Base-by-base conservation (phyloP, 2,888 invertebrate species). In the Emmelina monodactyla region DNA sequence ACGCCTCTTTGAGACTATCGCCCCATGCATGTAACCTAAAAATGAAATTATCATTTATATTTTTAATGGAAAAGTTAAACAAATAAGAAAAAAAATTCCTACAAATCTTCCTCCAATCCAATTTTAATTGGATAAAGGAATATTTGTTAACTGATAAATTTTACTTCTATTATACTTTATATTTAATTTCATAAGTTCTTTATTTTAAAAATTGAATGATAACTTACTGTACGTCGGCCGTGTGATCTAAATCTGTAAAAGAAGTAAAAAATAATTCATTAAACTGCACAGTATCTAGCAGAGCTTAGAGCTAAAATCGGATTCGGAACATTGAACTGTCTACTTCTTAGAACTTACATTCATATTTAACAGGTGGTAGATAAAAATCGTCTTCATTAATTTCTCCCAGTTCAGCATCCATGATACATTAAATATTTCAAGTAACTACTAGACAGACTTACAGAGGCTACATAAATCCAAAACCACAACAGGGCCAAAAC, bases 221-320 rank as follows among this genome's bases (percentile, higher is more conserved):
- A n/a, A 89, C 93, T 89, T 83, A 95, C 92, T 98, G 98, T n/a
- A 98, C 93, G 80, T 98, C 98, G 12, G 98, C 97, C 16, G 97
- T 96, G 63, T 98, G 97, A 61, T 98, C 98, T 64, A 98, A 81
- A 85, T 93, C 94, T 94, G 81, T 42, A 85, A 59, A 39, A 40
- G n/a, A 45, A 42, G 12, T 14, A 28, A 16, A 6, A 19, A 19
- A 19, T 19, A 19, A 19, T 9, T 19, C 9, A 19, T 19, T 19
- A 19, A 19, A 9, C 9, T 19, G 19, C 19, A 19, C 5, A 6
- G 19, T 6, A 19, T 19, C 6, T 19, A 19, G 5, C 5, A 19
- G 5, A 19, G 19, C 19, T 19, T 19, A 19, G 6, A 19, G 5
- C 9, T 19, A 5, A 19, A 6, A 19, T 6, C 9, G 9, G 9